Evolutionary conservation across 2,797 vertebrate genomes (phyloP).

Genomic region (Holocentrus rufus): DNA sequence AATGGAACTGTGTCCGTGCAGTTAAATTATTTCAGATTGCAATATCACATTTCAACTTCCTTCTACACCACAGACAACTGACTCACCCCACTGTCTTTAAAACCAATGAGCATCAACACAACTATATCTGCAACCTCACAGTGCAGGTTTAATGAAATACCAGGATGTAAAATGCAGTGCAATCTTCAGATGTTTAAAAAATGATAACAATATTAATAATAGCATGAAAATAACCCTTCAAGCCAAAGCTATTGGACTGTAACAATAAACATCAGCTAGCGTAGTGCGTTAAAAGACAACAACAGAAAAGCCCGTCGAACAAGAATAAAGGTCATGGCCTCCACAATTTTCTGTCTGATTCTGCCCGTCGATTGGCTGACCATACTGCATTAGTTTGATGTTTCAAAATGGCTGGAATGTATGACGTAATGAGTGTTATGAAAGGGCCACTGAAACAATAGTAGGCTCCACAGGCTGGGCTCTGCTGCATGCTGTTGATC

Average conservation of each 20-base stretch:
- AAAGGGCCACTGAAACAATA: constrained; percentile 53
- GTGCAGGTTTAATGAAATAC: no score
- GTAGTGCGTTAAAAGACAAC: constrained; percentile 3
- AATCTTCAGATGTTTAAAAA: neutral
- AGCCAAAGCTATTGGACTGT: constrained; percentile 1
- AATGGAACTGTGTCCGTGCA: neutral
- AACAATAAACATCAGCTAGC: neutral
- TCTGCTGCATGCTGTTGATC: constrained; percentile 39
- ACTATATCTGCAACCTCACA: no score
- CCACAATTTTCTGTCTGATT: neutral
- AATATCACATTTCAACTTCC: neutral
- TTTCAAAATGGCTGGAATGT: constrained; percentile 57
- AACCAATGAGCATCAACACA: neutral
- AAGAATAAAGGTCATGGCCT: neutral
- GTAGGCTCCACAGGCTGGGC: constrained; percentile 26
- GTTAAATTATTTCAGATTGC: neutral
- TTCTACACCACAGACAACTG: neutral
- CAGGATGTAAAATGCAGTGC: neutral
- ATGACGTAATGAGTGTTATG: constrained; percentile 49
- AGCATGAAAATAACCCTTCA: neutral
- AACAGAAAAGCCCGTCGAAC: constrained; percentile 12
- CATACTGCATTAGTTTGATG: constrained; percentile 24
- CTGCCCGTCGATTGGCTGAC: constrained; percentile 12
- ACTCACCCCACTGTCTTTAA: neutral
- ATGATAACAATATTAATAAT: no score